Base-by-base conservation (phyloP, 2,888 invertebrate species). In the Sarcophaga variegata region DNA sequence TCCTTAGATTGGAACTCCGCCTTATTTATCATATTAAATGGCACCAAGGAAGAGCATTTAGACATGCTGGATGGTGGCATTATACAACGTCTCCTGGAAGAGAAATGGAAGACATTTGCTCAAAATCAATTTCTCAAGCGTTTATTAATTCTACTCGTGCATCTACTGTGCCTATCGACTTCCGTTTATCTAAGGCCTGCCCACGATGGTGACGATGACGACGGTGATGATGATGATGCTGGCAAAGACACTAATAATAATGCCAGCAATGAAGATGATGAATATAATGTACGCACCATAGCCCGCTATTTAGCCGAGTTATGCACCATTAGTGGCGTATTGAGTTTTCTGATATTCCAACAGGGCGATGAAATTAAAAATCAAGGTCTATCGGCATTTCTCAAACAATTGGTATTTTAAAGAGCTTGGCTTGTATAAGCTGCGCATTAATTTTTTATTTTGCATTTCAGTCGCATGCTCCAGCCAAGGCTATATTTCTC, bases 21-120 rank as follows among this genome's bases (percentile, higher is more conserved):
- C 0, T 94, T 99, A 79, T 99, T 99, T 94, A 99, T 99, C 89
- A 99, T 99, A 90, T 95, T 99, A 87, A 99, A 99, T 92, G 99
- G 99, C 80, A 98, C 98, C 12, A 99, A 99, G 92, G 97, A 98
- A 91, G 99, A 98, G 91, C 99, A 99, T 95, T 95, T 99, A 92
- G 98, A 99, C 93, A 99, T 99, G 99, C 94, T 99, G 90, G 99
- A 99, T 92, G 99, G 99, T 71, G 99, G 99, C 49, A 99, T 99
- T 81, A 99, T 99, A 91, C 98, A 99, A 92, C 96, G 98, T 90
- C 94, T 99, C 72, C 95, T 99, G 22, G 99, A 99, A 93, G 99
- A 99, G 94, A 99, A 99, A 93, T 99, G 99, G 99, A 99, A 99
- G 94, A 98, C 99, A 0, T 99, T 98, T 94, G 99, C 99, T 45